These are phyloP conservation scores for Bembecia ichneumoniformis DNA, from an alignment of 2,888 invertebrate species.

Conservation along the genomic window DNA sequence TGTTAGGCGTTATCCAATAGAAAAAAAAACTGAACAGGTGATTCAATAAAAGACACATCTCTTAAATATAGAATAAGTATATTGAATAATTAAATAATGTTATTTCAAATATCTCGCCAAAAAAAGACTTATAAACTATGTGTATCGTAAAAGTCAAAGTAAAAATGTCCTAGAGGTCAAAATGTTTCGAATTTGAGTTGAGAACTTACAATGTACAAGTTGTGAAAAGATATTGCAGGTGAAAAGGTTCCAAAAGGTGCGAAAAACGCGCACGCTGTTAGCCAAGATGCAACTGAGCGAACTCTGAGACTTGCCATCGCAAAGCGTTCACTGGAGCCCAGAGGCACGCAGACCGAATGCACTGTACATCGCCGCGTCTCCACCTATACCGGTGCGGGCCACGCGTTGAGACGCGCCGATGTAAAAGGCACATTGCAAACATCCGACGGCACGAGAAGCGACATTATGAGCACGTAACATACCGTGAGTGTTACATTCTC, in stretches of 20 bases:
- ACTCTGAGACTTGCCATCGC: slow-evolving; percentile 46
- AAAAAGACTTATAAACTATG: slow-evolving; percentile 53
- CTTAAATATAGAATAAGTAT: slow-evolving; percentile 72
- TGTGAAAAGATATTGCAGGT: slow-evolving; percentile 39
- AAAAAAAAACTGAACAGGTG: no score
- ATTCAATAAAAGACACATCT: slow-evolving; percentile 47
- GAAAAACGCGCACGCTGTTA: slow-evolving; percentile 25
- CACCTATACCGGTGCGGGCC: no score
- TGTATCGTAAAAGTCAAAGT: slow-evolving; percentile 67
- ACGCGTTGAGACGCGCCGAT: no score
- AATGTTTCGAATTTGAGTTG: slow-evolving; percentile 60
- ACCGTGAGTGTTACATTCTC: background rate
- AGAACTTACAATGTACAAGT: slow-evolving; percentile 38
- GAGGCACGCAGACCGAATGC: background rate
- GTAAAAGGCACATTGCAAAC: slow-evolving; percentile 4
- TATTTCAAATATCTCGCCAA: slow-evolving; percentile 70
- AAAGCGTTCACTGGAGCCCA: slow-evolving; percentile 30
- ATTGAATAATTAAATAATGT: slow-evolving; percentile 73
- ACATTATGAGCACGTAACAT: slow-evolving; percentile 21
- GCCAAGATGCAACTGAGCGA: slow-evolving; percentile 8
- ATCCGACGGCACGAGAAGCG: slow-evolving; percentile 27
- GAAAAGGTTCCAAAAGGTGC: slow-evolving; percentile 26
- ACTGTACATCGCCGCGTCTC: no score
- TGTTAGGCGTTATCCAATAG: no score
- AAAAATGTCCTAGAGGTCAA: slow-evolving; percentile 62